Base-by-base conservation (phyloP, 92 coral and sea anemone species). In the Phenganax stokvisi region DNA sequence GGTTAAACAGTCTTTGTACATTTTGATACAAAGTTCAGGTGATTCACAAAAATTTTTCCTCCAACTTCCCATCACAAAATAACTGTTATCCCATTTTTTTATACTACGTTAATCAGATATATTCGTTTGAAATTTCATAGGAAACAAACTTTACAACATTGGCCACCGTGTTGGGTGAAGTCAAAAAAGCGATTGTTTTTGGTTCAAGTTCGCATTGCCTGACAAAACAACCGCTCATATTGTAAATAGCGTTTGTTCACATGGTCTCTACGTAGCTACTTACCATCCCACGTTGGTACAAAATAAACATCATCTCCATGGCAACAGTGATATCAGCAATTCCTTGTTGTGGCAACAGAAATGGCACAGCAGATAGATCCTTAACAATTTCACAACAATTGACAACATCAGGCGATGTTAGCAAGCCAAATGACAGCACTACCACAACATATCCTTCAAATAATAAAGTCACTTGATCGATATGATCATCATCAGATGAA, bases 241-340 rank as follows among this genome's bases (percentile, higher is more conserved):
- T 0, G 11, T 20, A 71, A 71, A 44, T 20, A 7, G 44, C 6
- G 20, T 28, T 13, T 11, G 27, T 10, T 20, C 12, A 71, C 20
- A 71, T 17, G 56, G 51, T 37, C 65, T 25, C 70, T 64, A n/a
- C 7, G 2, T 20, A 9, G 0, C 12, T 15, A 75, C 80, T 58
- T 53, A 75, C 80, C 52, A 75, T 54, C 3, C 80, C 80, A 75
- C 56, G 80, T 58, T 75, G 64, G 66, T 55, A 75, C 60, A 75
- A 17, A 51, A 75, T 54, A 58, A 56, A 75, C 64, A 75, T 28
- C 80, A 75, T 54, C 51, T 75, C 64, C 64, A 9, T 58, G 63
- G 64, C 60, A 30, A 58, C 80, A n/a, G n/a, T 57, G 20, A 75
- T 51, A 56, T 75, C 80, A 56, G 65, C 63, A 54, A 75, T 54